A percentile compares a stretch with the other conserved stretches of the same genome.
Conservation (phyloP, 2,888 invertebrate species). For the Diplazon laetatorius region DNA sequence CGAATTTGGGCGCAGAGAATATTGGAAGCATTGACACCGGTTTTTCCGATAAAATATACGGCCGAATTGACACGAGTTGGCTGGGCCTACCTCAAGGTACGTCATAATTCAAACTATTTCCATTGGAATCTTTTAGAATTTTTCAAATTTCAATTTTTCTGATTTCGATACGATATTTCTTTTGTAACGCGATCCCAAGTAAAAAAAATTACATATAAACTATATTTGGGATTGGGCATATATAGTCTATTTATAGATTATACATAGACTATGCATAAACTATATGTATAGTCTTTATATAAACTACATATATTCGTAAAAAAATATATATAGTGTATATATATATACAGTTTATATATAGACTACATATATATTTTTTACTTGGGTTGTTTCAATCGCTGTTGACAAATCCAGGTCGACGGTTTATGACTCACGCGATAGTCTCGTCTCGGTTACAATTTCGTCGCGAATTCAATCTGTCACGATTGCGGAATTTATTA, state of each 20-base stretch:
- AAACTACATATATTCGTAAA: too few relatives aligned
- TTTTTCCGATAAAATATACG: slow-evolving; percentile 87
- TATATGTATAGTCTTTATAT: too few relatives aligned
- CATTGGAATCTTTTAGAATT: too few relatives aligned
- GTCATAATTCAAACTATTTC: slow-evolving; percentile 11
- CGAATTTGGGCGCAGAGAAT: slow-evolving; percentile 91
- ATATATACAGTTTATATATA: too few relatives aligned
- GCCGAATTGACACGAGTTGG: slow-evolving; percentile 90
- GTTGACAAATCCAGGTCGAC: slow-evolving; percentile 41
- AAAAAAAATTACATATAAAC: too few relatives aligned
- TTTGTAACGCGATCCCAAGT: slow-evolving; percentile 46
- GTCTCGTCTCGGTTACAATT: slow-evolving; percentile 29
- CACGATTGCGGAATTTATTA: slow-evolving; percentile 35
- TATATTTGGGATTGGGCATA: too few relatives aligned
- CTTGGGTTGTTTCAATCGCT: too few relatives aligned
- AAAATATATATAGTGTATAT: too few relatives aligned
- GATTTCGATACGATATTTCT: slow-evolving; percentile 14
- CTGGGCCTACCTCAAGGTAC: slow-evolving; percentile 89
- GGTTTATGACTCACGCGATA: slow-evolving; percentile 13
- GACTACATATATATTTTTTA: too few relatives aligned
- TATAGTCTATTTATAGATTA: too few relatives aligned
- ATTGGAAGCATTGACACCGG: slow-evolving; percentile 88
- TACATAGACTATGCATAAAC: too few relatives aligned
- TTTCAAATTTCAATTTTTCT: background rate
- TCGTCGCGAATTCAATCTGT: slow-evolving; percentile 32